These are phyloP conservation scores for Neosilurus mollespiculum DNA, from an alignment of 2,797 vertebrate species.

Conservation along the genomic window DNA sequence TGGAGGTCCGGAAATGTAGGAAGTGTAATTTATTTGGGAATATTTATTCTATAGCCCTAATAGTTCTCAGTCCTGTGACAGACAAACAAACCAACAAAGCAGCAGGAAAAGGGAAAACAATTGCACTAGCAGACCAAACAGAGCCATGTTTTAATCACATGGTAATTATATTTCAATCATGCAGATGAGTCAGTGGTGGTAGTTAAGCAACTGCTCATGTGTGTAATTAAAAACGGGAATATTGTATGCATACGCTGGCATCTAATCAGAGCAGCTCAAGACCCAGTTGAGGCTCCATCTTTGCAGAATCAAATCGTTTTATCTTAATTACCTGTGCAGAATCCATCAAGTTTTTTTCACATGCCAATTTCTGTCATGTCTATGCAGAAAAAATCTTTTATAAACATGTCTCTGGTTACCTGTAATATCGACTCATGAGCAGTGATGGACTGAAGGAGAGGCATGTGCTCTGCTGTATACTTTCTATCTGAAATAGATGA, in stretches of 20 bases:
- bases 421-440: conserved; percentile 60
- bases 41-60: conserved; percentile 11
- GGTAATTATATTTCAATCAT: conserved; percentile 82
- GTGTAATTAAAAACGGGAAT: conserved; percentile 83
- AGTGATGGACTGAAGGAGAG: conserved; percentile 64
- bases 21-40: conserved; percentile 5
- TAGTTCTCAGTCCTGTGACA: conserved; percentile 44
- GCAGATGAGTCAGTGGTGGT: conserved; percentile 78
- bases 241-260: conserved; percentile 71
- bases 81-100: conserved; percentile 47
- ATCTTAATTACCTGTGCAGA: conserved; percentile 79
- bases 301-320: conserved; percentile 75
- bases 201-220: conserved; percentile 79
- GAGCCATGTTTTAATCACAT: conserved; percentile 67
- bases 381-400: conserved; percentile 50
- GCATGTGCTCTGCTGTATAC: conserved; percentile 54
- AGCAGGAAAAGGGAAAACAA: conserved; percentile 56
- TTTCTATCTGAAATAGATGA: conserved; percentile 57
- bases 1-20: background rate
- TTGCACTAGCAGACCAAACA: conserved; percentile 69
- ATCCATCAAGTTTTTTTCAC: conserved; percentile 67
- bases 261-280: conserved; percentile 72
- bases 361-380: conserved; percentile 54
- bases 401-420: conserved; percentile 63
- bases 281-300: conserved; percentile 69